Percentiles rank a stretch among this genome's conserved stretches.
Conservation (phyloP, 2,113 vertebrate species). For the Columba janthina region DNA sequence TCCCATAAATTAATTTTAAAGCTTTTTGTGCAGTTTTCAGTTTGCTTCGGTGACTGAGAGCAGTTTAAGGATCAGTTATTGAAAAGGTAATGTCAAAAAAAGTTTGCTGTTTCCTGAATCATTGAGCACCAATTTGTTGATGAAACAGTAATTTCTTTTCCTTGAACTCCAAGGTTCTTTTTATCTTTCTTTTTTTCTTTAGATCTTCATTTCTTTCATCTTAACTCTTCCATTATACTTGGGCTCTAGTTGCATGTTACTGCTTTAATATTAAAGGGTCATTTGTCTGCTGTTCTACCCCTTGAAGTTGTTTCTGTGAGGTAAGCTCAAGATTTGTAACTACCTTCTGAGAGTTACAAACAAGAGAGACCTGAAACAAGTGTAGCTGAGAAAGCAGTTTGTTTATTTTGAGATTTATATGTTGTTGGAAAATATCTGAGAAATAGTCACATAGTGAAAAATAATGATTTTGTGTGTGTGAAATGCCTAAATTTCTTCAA, state of each 20-base stretch:
- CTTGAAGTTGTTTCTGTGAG: background rate
- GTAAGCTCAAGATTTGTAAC: background rate
- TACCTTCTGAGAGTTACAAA: background rate
- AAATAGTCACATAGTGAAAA: background rate
- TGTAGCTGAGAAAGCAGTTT: background rate
- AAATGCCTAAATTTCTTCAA: background rate
- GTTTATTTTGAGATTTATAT: background rate
- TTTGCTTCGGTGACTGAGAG: background rate
- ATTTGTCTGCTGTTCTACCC: background rate
- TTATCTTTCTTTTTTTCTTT: background rate
- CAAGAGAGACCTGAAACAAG: background rate
- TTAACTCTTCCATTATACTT: background rate
- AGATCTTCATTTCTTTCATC: background rate
- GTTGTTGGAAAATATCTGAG: background rate
- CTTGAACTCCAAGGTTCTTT: background rate
- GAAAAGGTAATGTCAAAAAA: background rate
- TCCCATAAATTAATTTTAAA: background rate
- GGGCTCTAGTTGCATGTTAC: background rate
- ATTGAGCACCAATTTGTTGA: background rate
- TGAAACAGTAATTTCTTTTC: background rate
- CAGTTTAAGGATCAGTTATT: background rate
- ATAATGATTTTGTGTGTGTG: fast-evolving
- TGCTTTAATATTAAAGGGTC: background rate
- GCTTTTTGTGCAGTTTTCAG: background rate
- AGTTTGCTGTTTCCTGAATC: background rate